Conservation (phyloP, 2,113 vertebrate species). For the Zapus hudsonius region DNA sequence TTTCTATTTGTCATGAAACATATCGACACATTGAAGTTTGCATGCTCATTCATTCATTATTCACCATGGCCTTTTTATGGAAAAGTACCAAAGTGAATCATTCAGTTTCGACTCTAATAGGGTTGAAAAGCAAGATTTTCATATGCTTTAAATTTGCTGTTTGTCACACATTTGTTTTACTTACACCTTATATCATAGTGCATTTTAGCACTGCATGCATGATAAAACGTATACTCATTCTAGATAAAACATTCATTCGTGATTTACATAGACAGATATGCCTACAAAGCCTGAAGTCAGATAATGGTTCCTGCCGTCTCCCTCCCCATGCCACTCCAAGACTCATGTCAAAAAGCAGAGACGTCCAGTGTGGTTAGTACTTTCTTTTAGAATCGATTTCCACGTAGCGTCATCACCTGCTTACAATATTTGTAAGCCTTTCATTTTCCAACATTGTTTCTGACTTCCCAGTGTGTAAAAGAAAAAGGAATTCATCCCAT, state of each 20-base stretch:
- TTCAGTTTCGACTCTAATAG: neutral
- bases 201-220: neutral
- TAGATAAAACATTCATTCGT: neutral
- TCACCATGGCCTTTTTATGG: neutral
- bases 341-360: neutral
- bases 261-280: neutral
- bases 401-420: too few species aligned
- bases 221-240: neutral
- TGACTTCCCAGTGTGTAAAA: neutral
- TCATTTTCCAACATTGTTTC: neutral
- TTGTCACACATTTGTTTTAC: neutral
- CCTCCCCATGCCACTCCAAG: neutral
- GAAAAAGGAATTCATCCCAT: neutral
- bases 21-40: neutral
- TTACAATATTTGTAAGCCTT: neutral
- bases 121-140: neutral
- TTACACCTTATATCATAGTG: neutral
- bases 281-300: neutral
- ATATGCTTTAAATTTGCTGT: neutral
- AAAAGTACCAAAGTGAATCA: neutral
- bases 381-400: neutral
- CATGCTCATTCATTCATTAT: neutral
- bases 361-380: neutral
- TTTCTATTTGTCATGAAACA: too few species aligned
- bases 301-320: too few species aligned